Conservation (phyloP, 2,888 invertebrate genomes). For the Sinelater perroti region DNA sequence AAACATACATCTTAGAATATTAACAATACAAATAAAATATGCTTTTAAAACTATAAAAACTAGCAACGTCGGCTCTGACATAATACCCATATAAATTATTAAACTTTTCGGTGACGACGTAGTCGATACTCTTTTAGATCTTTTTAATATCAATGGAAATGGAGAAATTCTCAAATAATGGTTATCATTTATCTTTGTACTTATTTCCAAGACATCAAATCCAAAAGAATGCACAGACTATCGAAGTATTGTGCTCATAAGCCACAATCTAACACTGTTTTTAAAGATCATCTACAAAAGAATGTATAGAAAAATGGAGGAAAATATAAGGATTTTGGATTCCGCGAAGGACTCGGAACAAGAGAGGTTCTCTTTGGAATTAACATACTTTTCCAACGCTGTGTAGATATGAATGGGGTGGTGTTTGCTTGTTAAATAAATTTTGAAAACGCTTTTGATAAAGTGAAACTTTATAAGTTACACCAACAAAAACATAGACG, state of each 20-base stretch:
- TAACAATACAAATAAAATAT: conserved; percentile 28
- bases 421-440: too few species aligned
- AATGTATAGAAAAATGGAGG: neutral
- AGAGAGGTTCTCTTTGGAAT: neutral
- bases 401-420: neutral
- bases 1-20: conserved; percentile 25
- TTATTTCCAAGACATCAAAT: conserved; percentile 24
- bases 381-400: conserved; percentile 7
- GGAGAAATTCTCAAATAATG: conserved; percentile 2
- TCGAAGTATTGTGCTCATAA: conserved; percentile 24
- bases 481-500: conserved; percentile 13
- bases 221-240: conserved; percentile 25
- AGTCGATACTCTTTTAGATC: conserved; percentile 8
- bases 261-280: conserved; percentile 21
- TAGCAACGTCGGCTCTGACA: conserved; percentile 7
- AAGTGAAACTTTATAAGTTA: too few species aligned
- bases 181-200: conserved; percentile 16
- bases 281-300: conserved; percentile 23
- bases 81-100: conserved; percentile 21
- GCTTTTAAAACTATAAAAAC: conserved; percentile 25
- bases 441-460: too few species aligned
- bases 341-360: too few species aligned
- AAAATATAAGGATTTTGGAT: neutral
- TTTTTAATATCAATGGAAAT: conserved; percentile 4
- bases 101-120: conserved; percentile 6